A percentile compares a stretch with the other conserved stretches of the same genome.
phyloP scores from a whole-genome alignment of 2,888 invertebrate genomes.

The Choristoneura rosaceana region DNA sequence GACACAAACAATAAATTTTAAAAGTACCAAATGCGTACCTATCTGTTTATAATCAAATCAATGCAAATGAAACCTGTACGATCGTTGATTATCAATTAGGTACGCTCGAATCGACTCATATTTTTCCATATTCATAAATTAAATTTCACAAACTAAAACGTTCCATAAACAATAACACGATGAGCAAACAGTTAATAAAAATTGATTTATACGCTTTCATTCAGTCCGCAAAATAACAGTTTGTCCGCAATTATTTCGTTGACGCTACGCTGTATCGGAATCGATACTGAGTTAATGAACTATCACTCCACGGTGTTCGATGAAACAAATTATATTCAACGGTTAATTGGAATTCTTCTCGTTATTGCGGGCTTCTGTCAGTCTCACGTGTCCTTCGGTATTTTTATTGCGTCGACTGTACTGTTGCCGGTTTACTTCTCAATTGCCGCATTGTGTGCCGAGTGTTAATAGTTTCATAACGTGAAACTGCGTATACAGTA shows the following conservation, averaged over 20 bases:
- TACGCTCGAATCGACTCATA: not conserved
- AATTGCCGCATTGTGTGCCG: not conserved
- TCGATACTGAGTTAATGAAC: constrained; percentile 41
- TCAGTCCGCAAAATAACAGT: constrained; percentile 24
- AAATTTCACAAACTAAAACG: constrained; percentile 31
- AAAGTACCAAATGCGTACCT: not conserved
- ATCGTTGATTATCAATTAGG: not conserved
- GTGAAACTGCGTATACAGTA: no score
- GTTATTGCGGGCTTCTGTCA: constrained; percentile 24
- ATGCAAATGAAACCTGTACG: not conserved
- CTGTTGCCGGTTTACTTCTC: constrained; percentile 2
- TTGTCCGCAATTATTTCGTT: constrained; percentile 36
- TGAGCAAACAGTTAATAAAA: constrained; percentile 32
- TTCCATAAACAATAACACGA: constrained; percentile 22
- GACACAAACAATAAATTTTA: no score
- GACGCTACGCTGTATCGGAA: constrained; percentile 35
- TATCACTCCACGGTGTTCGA: constrained; percentile 39
- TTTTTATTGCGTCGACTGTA: constrained; percentile 13
- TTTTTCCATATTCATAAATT: constrained; percentile 3
- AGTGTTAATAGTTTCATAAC: not conserved
- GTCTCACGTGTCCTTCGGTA: constrained; percentile 15
- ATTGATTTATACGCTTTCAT: constrained; percentile 33
- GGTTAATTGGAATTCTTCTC: constrained; percentile 41
- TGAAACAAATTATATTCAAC: constrained; percentile 40
- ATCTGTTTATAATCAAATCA: not conserved